Evolutionary conservation across 1,140 invertebrate genomes (phyloP), one percentile per base, ranked within the genome.

Genomic region (Bombus haemorrhoidalis): DNA sequence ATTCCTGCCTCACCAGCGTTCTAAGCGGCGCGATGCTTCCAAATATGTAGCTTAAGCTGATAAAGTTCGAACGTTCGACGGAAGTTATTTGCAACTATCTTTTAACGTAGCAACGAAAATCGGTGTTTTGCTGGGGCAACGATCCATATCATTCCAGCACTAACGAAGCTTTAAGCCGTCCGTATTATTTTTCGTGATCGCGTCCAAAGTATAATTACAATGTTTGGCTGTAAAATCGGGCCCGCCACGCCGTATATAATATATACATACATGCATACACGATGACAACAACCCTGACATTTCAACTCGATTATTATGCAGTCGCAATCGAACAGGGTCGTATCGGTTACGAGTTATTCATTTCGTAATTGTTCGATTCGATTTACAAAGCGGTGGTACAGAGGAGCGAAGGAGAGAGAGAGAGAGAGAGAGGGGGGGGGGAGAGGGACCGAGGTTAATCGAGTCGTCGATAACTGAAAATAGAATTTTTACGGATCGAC

Each of bases 251-350:
- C 28, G 28, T n/a, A n/a, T n/a, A 53, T 22, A 8, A 22, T 53
- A 22, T 22, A 53, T 53, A 8, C 47, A 53, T 53, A 22, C 2
- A 15, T 37, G 18, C 66, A 22, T 34, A 57, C 64, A 62, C 12
- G 59, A 62, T 62, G 43, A 5, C 78, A 64, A 41, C 78, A 72
- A 41, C 83, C 53, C 53, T 72, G 83, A 85, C 83, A 72, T 85
- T 85, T 85, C 66, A 53, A 71, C 74, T 84, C 75, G 47, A 80
- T 85, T 72, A 80, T 72, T 72, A 84, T 62, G 53, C 66, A 47
- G 47, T 79, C 68, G 41, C 53, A 22, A 78, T 59, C 39, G 28
- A 59, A 43, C 75, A n/a, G 37, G 18, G 12, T 41, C 22, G 32
- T 47, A 43, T 66, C 28, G 22, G 22, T 66, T 66, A 39, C 75